Evolutionary conservation across 2,113 vertebrate genomes (phyloP).

Genomic region (Elephantulus edwardii): DNA sequence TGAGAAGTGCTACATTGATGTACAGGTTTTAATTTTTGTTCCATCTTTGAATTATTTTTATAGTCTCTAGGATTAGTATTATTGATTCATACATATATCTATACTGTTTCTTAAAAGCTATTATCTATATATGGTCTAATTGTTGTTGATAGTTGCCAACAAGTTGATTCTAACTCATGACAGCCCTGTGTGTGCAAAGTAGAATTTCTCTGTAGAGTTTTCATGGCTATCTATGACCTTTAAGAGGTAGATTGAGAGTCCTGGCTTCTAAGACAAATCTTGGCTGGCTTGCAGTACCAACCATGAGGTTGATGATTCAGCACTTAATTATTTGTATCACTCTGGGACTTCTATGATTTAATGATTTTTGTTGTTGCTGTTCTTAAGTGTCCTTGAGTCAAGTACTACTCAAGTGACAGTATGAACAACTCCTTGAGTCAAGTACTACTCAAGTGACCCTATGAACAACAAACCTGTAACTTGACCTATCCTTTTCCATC

Average conservation of each 20-base stretch:
- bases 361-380: background rate
- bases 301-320: background rate
- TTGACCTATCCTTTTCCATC: too few species aligned
- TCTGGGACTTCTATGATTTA: background rate
- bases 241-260: background rate
- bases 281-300: background rate
- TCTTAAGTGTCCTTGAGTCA: too few species aligned
- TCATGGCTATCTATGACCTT: background rate
- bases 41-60: background rate
- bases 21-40: background rate
- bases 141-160: background rate
- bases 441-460: too few species aligned
- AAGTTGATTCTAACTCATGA: background rate
- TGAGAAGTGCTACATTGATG: background rate
- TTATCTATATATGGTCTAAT: background rate
- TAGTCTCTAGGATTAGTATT: background rate
- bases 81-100: background rate
- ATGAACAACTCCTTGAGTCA: too few species aligned
- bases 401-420: too few species aligned
- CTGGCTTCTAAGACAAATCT: background rate
- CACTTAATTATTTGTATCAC: background rate
- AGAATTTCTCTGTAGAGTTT: background rate
- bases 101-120: background rate
- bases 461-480: too few species aligned
- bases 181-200: background rate